Evolutionary conservation across 2,113 vertebrate species (phyloP).

Genomic region (Zapornia atra): DNA sequence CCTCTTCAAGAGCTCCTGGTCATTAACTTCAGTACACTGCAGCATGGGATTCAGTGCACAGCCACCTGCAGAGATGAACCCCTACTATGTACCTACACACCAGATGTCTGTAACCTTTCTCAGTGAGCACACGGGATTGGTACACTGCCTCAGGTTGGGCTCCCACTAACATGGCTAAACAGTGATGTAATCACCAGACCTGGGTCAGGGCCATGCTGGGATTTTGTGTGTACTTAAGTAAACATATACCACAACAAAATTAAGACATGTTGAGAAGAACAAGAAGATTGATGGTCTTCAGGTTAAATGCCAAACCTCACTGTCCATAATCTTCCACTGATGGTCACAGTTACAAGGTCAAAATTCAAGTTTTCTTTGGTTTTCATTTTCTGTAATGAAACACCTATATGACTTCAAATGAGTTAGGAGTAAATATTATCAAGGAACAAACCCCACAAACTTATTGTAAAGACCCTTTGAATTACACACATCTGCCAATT

Average conservation of each 20-base stretch:
- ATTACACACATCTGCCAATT: not conserved
- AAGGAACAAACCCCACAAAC: not conserved
- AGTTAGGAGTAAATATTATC: not conserved
- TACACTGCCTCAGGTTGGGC: not conserved
- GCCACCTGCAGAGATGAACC: not conserved
- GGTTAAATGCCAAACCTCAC: not conserved
- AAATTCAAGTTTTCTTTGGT: not conserved
- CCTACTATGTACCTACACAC: accelerated
- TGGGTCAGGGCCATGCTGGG: not conserved
- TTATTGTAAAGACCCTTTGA: not conserved
- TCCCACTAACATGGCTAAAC: not conserved
- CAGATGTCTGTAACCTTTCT: not conserved
- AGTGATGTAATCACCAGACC: not conserved
- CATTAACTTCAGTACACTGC: not conserved
- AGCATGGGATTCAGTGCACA: not conserved
- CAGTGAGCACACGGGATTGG: not conserved
- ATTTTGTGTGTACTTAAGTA: not conserved
- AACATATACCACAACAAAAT: not conserved
- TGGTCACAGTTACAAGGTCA: not conserved
- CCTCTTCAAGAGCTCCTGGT: not conserved
- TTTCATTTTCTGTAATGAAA: not conserved
- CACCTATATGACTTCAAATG: not conserved
- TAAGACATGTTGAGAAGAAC: not conserved
- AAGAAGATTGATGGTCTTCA: not conserved
- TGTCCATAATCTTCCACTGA: not conserved